phyloP scores from a whole-genome alignment of 2,113 vertebrate genomes.

The Gobiocypris rarus region DNA sequence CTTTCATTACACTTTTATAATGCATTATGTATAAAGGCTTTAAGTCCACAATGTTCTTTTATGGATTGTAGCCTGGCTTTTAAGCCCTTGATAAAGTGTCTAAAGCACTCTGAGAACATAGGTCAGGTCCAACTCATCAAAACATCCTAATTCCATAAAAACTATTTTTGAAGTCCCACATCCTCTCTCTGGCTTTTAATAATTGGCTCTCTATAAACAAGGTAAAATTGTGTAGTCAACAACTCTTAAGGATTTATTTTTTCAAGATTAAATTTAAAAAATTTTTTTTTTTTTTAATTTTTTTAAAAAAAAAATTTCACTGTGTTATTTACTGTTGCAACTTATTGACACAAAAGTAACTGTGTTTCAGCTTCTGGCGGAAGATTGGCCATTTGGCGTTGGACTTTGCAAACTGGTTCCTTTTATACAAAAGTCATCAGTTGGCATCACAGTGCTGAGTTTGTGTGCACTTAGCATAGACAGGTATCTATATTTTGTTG shows the following conservation, averaged over 20 bases:
- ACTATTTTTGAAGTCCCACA: background rate
- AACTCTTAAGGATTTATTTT: background rate
- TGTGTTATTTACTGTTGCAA: background rate
- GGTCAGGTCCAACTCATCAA: background rate
- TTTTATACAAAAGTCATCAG: conserved; percentile 96
- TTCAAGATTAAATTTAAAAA: no score
- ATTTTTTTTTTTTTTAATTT: no score
- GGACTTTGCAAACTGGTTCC: conserved; percentile 94
- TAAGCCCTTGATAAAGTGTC: background rate
- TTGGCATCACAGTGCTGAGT: conserved; percentile 96
- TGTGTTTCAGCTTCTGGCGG: conserved; percentile 83
- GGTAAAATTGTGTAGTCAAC: background rate
- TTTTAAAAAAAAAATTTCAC: no score
- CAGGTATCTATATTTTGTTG: conserved; percentile 77
- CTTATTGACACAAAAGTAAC: background rate
- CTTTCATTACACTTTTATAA: no score
- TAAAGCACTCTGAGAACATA: background rate
- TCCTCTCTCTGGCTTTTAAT: background rate
- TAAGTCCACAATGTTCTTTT: background rate
- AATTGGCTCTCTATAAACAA: background rate
- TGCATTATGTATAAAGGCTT: no score
- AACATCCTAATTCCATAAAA: background rate
- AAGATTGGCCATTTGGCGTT: conserved; percentile 94
- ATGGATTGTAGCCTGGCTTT: background rate
- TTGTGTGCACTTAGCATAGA: conserved; percentile 97